Evolutionary conservation across 2,797 vertebrate species (phyloP).

Genomic region (Gobionotothen gibberifrons): DNA sequence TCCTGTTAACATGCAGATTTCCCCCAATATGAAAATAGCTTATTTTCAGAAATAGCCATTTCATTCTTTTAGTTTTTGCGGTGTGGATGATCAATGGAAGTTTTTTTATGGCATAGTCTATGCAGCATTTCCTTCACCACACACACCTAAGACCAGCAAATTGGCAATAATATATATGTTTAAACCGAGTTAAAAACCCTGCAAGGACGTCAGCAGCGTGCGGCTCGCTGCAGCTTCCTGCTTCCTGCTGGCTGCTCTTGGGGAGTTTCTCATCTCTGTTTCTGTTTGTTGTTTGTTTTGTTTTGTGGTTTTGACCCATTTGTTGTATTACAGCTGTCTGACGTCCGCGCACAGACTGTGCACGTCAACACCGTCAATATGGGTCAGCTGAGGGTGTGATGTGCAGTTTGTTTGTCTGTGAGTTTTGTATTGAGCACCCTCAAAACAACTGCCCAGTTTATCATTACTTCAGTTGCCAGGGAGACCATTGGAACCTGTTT

Average conservation of each 20-base stretch:
- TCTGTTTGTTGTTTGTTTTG: constrained; percentile 35
- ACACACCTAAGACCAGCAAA: not conserved
- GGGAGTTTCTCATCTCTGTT: constrained; percentile 56
- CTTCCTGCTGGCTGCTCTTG: constrained; percentile 7
- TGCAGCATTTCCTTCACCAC: not conserved
- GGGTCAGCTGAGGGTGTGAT: constrained; percentile 22
- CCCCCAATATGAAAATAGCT: not conserved
- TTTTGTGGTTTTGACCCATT: constrained; percentile 47
- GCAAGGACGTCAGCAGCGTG: not conserved
- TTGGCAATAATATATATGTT: not conserved
- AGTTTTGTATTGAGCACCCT: not conserved
- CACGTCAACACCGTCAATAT: constrained; percentile 42
- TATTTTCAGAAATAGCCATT: not conserved
- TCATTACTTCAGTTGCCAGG: not conserved
- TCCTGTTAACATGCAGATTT: not conserved
- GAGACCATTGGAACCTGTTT: not conserved
- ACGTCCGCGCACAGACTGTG: constrained; percentile 18
- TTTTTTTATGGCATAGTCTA: not conserved
- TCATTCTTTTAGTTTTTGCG: too few species aligned
- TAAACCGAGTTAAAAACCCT: not conserved
- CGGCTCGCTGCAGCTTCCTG: constrained; percentile 46
- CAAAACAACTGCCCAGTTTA: not conserved
- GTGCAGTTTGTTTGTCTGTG: not conserved
- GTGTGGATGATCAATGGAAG: not conserved
- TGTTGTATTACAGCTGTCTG: constrained; percentile 31